A percentile compares a stretch with the other conserved stretches of the same genome.
phyloP scores from a whole-genome alignment of 2,113 vertebrate species.

The Thalassoma bifasciatum region DNA sequence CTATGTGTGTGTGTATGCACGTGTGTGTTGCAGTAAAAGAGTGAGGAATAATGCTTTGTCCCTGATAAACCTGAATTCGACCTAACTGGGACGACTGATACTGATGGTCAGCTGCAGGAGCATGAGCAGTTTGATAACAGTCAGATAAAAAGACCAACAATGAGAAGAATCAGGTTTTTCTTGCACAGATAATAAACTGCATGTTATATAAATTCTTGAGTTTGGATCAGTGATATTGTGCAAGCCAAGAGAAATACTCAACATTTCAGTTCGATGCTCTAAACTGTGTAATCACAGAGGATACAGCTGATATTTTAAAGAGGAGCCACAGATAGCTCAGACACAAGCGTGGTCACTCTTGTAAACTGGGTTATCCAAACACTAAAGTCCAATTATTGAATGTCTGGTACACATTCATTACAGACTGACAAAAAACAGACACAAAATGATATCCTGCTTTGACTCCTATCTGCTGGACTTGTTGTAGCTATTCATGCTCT shows the following conservation, averaged over 20 bases:
- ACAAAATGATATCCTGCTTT: not conserved
- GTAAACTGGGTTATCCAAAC: not conserved
- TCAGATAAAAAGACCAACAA: not conserved
- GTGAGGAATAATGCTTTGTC: not conserved
- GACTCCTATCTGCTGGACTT: not conserved
- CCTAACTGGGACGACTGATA: slow-evolving; percentile 29
- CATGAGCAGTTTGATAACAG: slow-evolving; percentile 28
- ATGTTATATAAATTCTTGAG: not conserved
- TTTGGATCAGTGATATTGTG: not conserved
- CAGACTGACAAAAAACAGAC: slow-evolving; percentile 12
- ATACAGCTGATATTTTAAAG: no score
- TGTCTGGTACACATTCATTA: not conserved
- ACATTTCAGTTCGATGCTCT: not conserved
- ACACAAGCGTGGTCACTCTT: no score
- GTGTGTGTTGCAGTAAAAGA: not conserved
- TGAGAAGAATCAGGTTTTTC: not conserved
- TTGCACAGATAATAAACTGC: not conserved
- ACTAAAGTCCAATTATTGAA: not conserved
- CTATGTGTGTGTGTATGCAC: not conserved
- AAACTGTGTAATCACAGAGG: no score
- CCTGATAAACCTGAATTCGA: slow-evolving; percentile 54
- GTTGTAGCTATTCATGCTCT: not conserved
- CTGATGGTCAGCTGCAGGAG: slow-evolving; percentile 30
- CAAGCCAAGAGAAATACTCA: not conserved
- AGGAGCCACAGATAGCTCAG: no score